Evolutionary conservation across 1,140 invertebrate genomes (phyloP).

Genomic region (Pseudomyrmex sp.): DNA sequence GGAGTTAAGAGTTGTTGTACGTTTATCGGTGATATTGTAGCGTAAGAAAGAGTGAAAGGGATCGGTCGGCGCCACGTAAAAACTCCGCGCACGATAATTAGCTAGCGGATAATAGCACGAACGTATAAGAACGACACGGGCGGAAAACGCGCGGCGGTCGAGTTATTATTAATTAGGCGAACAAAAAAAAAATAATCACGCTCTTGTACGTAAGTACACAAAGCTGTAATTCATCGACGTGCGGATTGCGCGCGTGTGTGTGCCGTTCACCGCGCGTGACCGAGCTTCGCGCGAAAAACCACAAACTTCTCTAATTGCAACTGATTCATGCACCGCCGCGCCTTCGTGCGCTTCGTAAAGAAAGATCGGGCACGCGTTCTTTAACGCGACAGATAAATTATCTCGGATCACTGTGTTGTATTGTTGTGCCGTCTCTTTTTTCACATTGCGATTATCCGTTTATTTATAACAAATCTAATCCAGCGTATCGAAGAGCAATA

Average conservation of each 20-base stretch:
- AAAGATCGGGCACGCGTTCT: background rate
- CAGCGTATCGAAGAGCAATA: conserved; percentile 42
- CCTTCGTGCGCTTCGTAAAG: background rate
- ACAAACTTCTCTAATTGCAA: conserved; percentile 8
- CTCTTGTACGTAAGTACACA: conserved; percentile 11
- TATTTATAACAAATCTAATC: conserved; percentile 46
- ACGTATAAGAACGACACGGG: conserved; percentile 45
- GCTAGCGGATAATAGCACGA: conserved; percentile 59
- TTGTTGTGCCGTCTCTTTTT: conserved; percentile 10
- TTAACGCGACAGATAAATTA: conserved; percentile 51
- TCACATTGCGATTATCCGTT: conserved; percentile 26
- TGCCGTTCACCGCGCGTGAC: no score
- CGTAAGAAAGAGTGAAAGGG: conserved; percentile 67
- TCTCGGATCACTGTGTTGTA: background rate
- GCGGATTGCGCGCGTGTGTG: background rate
- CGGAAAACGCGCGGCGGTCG: conserved; percentile 21
- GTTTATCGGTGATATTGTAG: conserved; percentile 31
- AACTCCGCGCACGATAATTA: conserved; percentile 64
- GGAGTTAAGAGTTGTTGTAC: conserved; percentile 5
- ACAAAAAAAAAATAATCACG: conserved; percentile 51
- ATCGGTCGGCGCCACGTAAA: conserved; percentile 48
- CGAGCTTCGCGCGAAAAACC: conserved; percentile 20
- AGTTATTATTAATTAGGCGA: conserved; percentile 61
- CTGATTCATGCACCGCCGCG: background rate
- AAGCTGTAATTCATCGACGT: conserved; percentile 40